Percentiles rank a stretch among this genome's conserved stretches.
phyloP scores from a whole-genome alignment of 1,140 invertebrate genomes.

The Drosophila murphyi region DNA sequence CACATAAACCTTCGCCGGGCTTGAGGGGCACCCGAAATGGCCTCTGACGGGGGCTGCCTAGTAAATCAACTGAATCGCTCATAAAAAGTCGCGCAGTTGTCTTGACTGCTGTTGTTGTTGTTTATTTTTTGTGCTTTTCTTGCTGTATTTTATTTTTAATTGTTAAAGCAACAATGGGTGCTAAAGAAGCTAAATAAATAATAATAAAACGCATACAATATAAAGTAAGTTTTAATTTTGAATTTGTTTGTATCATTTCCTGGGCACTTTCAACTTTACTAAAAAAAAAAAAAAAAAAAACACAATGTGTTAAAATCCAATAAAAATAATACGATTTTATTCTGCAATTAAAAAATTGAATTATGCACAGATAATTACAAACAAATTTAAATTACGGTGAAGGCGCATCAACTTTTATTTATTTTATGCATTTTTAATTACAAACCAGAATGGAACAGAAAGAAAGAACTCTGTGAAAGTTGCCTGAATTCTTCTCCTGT shows the following conservation, averaged over 20 bases:
- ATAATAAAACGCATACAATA: conserved; percentile 74
- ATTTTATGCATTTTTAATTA: conserved; percentile 75
- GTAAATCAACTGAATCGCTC: conserved; percentile 82
- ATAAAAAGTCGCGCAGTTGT: conserved; percentile 72
- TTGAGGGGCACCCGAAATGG: conserved; percentile 41
- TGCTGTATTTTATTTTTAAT: conserved; percentile 66
- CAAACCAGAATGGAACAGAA: conserved; percentile 10
- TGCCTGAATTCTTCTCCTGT: neutral
- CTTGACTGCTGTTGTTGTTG: conserved; percentile 46
- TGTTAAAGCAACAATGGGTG: conserved; percentile 83
- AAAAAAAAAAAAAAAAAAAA: conserved; percentile 44
- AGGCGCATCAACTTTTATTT: conserved; percentile 49
- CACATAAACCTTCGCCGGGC: conserved; percentile 4
- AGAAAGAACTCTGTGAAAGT: conserved; percentile 13
- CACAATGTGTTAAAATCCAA: conserved; percentile 61
- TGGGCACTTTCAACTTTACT: conserved; percentile 68
- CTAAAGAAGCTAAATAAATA: conserved; percentile 80
- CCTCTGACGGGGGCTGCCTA: conserved; percentile 68
- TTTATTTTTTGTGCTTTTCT: conserved; percentile 31
- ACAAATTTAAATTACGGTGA: conserved; percentile 40
- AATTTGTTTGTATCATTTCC: conserved; percentile 62
- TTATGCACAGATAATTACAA: conserved; percentile 75
- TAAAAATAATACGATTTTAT: conserved; percentile 78
- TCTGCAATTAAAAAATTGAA: conserved; percentile 75
- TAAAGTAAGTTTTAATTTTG: conserved; percentile 63